Evolutionary conservation across 2,888 invertebrate genomes (phyloP).

Genomic region (Tenthredo amoena): DNA sequence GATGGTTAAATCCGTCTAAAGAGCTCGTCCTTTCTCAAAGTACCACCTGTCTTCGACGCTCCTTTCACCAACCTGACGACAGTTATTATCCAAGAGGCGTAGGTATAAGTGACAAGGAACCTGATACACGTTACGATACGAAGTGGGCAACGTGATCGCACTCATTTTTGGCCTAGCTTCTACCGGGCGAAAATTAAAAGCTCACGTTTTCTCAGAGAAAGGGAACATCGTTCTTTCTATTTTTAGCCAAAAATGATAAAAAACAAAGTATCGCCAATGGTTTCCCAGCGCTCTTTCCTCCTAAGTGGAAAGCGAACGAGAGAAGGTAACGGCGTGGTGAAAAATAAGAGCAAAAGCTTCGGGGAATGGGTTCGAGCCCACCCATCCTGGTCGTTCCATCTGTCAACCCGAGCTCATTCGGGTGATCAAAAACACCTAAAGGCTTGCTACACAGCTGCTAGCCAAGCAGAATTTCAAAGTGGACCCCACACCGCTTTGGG

Average conservation of each 20-base stretch:
- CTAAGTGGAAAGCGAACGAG: not conserved
- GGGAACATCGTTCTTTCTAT: no score
- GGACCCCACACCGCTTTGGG: not conserved
- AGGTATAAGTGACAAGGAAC: not conserved
- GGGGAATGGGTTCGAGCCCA: not conserved
- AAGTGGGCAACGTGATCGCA: not conserved
- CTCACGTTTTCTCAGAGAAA: not conserved
- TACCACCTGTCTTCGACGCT: not conserved
- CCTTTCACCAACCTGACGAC: not conserved
- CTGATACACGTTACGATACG: not conserved
- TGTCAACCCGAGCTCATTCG: not conserved
- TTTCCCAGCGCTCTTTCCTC: not conserved
- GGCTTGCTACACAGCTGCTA: not conserved
- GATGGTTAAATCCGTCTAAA: slow-evolving; percentile 29
- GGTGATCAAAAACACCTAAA: slow-evolving; percentile 11
- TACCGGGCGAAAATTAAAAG: no score
- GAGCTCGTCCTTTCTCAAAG: not conserved
- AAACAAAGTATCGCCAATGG: not conserved
- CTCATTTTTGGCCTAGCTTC: no score
- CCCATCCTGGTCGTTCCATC: not conserved
- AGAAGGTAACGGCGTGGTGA: not conserved
- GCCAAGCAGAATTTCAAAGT: slow-evolving; percentile 18
- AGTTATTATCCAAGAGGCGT: not conserved
- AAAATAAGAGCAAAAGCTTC: slow-evolving; percentile 4
- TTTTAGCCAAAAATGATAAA: not conserved